Evolutionary conservation across 2,888 invertebrate species (phyloP).

Genomic region (Sipha maydis): DNA sequence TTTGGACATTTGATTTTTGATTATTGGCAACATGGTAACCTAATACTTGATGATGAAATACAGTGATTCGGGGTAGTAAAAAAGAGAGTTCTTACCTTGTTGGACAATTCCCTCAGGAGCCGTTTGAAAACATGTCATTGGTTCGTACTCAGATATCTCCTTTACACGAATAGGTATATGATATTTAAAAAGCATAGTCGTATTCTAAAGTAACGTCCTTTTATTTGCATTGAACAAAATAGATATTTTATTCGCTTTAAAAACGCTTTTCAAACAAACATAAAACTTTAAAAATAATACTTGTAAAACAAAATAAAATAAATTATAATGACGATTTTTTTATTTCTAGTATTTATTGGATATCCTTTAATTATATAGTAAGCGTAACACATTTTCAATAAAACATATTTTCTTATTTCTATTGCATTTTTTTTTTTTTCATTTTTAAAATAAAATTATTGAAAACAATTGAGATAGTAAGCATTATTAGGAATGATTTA

Average conservation of each 20-base stretch:
- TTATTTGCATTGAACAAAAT: background rate
- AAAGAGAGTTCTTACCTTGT: constrained; percentile 28
- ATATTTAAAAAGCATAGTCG: background rate
- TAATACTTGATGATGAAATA: constrained; percentile 50
- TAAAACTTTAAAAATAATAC: no score
- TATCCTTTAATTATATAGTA: no score
- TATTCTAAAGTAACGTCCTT: background rate
- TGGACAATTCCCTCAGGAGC: constrained; percentile 25
- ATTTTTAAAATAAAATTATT: no score
- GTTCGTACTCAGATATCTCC: constrained; percentile 33
- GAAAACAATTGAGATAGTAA: no score
- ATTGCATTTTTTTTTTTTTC: no score
- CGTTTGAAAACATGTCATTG: constrained; percentile 37
- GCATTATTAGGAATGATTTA: no score
- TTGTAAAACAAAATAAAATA: background rate
- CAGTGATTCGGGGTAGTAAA: background rate
- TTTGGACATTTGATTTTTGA: constrained; percentile 34
- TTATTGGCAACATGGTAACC: constrained; percentile 44
- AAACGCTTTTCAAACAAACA: background rate
- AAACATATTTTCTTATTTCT: no score
- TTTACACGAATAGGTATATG: background rate
- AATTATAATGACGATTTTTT: no score
- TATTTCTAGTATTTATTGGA: no score
- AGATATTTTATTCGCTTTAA: background rate
- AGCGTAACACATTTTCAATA: no score